A percentile compares a stretch with the other conserved stretches of the same genome.
These are phyloP conservation scores for Hirtodrosophila alboralis DNA, from an alignment of 2,888 invertebrate species.

Conservation along the genomic window DNA sequence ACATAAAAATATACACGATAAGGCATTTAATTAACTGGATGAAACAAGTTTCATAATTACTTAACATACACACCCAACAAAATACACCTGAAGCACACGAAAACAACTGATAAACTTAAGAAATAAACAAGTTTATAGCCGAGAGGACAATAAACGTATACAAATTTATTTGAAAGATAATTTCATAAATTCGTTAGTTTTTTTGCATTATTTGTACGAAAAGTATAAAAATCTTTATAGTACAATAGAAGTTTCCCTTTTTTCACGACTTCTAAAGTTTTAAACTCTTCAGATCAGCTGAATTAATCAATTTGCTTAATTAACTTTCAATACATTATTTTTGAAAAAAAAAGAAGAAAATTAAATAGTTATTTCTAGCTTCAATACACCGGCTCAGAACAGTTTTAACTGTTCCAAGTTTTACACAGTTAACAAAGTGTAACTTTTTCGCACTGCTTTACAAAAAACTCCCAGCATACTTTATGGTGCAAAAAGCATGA, in stretches of 20 bases:
- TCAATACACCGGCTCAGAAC: constrained; percentile 3
- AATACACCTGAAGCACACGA: constrained; percentile 1
- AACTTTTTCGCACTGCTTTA: constrained; percentile 25
- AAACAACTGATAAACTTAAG: background rate
- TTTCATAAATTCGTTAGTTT: no score
- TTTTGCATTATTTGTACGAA: no score
- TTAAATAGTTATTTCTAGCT: background rate
- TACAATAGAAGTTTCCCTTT: no score
- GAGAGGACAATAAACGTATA: background rate
- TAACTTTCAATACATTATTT: constrained; percentile 1
- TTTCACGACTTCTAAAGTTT: no score
- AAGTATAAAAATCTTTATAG: no score
- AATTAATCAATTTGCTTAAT: constrained; percentile 13
- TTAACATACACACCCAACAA: constrained; percentile 21
- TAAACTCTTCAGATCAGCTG: background rate
- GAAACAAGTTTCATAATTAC: constrained; percentile 48
- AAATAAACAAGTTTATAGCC: constrained; percentile 4
- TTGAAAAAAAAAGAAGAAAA: constrained; percentile 1
- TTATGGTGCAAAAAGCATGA: constrained; percentile 36
- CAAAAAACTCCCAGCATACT: constrained; percentile 21
- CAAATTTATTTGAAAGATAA: background rate
- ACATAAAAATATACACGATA: constrained; percentile 45
- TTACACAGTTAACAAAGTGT: constrained; percentile 25
- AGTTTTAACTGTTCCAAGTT: constrained; percentile 18
- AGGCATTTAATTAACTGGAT: constrained; percentile 47